These are phyloP conservation scores for Aspiorhynchus laticeps DNA, from an alignment of 2,113 vertebrate genomes.

Conservation along the genomic window DNA sequence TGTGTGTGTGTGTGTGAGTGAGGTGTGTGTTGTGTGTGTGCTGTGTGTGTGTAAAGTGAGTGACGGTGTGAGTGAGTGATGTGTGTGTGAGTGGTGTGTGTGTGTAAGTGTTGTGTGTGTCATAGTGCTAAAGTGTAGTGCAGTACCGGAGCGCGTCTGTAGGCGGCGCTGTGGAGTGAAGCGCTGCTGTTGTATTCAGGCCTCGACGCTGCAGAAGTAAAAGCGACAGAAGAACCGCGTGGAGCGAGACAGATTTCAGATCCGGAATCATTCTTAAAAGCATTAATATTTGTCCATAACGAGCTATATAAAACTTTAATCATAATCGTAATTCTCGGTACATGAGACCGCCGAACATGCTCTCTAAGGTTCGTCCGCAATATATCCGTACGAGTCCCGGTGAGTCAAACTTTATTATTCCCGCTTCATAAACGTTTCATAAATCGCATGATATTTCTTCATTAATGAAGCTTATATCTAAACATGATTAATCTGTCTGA, in stretches of 20 bases:
- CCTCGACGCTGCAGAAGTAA: neutral
- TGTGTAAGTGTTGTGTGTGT: too few relatives aligned
- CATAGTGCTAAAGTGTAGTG: neutral
- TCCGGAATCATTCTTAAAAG: neutral
- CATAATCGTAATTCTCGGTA: conserved; percentile 79
- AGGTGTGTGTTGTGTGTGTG: too few relatives aligned
- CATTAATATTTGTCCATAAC: neutral
- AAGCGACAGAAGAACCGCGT: neutral
- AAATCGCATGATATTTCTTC: neutral
- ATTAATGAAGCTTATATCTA: neutral
- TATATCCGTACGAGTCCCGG: conserved; percentile 93
- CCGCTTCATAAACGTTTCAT: neutral
- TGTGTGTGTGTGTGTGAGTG: too few relatives aligned
- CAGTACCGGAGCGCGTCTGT: neutral
- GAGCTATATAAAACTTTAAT: neutral
- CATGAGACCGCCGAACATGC: conserved; percentile 88
- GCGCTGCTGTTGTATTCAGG: neutral
- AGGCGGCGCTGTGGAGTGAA: neutral
- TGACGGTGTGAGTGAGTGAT: too few relatives aligned
- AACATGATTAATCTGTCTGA: neutral
- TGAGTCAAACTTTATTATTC: conserved; percentile 63
- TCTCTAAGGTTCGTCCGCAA: conserved; percentile 94
- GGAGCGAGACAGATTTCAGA: neutral
- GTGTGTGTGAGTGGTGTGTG: too few relatives aligned
- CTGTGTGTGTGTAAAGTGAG: too few relatives aligned